phyloP scores from a whole-genome alignment of 35 echinoderm and acorn worm species.

The Apostichopus californicus region DNA sequence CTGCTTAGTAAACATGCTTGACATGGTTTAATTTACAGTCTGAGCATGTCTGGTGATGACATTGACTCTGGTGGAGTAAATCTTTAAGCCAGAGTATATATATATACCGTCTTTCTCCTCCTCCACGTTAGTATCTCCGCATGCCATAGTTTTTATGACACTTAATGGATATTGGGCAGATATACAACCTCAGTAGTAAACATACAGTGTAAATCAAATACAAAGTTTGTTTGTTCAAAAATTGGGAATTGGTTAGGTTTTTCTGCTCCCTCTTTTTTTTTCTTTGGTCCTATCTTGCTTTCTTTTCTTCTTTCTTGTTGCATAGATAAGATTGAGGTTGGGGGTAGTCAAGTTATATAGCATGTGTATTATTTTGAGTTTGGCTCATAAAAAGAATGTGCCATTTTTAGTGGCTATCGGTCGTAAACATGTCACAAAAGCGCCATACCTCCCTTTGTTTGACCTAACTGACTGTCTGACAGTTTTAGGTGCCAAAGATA shows the following conservation, averaged over 20 bases:
- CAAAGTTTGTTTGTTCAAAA: slow-evolving; percentile 42
- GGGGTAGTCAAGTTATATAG: slow-evolving; percentile 7
- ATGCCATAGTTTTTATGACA: slow-evolving; percentile 20
- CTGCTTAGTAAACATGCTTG: slow-evolving; percentile 52
- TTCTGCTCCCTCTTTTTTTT: neutral
- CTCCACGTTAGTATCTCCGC: neutral
- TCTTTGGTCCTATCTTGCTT: neutral
- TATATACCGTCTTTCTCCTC: neutral
- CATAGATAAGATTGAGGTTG: neutral
- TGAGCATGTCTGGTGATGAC: slow-evolving; percentile 36
- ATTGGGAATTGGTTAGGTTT: slow-evolving; percentile 4
- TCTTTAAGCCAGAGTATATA: neutral
- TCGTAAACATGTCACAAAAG: slow-evolving; percentile 37
- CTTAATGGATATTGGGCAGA: slow-evolving; percentile 60
- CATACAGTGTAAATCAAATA: slow-evolving; percentile 54
- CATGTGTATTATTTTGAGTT: slow-evolving; percentile 3
- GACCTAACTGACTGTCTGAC: slow-evolving; percentile 23
- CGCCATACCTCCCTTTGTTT: neutral
- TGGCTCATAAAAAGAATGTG: slow-evolving; percentile 20
- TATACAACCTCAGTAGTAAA: slow-evolving; percentile 52
- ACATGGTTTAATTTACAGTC: slow-evolving; percentile 35
- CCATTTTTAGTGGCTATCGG: slow-evolving; percentile 14
- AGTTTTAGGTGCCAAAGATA: slow-evolving; percentile 49
- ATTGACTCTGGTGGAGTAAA: slow-evolving; percentile 16
- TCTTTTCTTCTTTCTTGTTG: neutral